Evolutionary conservation across 1,140 invertebrate genomes (phyloP).

Genomic region (Neotoxoptera formosana): DNA sequence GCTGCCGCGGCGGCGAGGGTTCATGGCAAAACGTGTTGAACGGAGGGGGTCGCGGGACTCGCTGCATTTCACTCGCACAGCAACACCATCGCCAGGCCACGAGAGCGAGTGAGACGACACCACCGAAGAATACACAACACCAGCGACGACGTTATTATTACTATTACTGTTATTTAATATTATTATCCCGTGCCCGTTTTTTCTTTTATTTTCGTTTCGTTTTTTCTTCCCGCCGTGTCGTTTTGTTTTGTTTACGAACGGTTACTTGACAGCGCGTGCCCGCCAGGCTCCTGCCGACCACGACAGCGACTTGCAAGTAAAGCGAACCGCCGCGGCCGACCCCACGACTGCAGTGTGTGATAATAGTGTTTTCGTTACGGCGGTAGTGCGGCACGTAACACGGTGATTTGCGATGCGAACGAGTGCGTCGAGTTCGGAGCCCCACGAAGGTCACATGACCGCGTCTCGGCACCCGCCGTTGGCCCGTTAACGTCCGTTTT

Average conservation of each 20-base stretch:
- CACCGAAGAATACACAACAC: neutral
- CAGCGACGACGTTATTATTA: neutral
- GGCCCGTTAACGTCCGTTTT: slow-evolving; percentile 53
- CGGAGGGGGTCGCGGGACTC: neutral
- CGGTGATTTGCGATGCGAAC: slow-evolving; percentile 34
- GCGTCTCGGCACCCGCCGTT: slow-evolving; percentile 39
- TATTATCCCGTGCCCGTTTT: neutral
- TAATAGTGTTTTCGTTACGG: slow-evolving; percentile 56
- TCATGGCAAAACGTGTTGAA: slow-evolving; percentile 29
- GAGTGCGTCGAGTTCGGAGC: slow-evolving; percentile 15
- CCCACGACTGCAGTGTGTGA: slow-evolving; percentile 42
- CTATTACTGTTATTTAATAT: neutral
- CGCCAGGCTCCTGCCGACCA: neutral
- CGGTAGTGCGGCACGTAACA: slow-evolving; percentile 1
- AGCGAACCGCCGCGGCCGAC: neutral
- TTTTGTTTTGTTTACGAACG: slow-evolving; percentile 55
- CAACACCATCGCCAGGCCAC: neutral
- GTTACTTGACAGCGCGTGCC: slow-evolving; percentile 47
- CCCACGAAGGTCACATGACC: slow-evolving; percentile 55
- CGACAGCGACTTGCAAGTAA: slow-evolving; percentile 46
- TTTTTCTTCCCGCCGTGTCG: slow-evolving; percentile 38
- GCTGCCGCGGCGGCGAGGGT: neutral
- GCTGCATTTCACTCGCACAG: neutral
- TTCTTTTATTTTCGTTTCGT: slow-evolving; percentile 5
- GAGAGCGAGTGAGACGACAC: neutral